Base-by-base conservation (phyloP, 2,113 vertebrate genomes). In the Climacteris rufus region DNA sequence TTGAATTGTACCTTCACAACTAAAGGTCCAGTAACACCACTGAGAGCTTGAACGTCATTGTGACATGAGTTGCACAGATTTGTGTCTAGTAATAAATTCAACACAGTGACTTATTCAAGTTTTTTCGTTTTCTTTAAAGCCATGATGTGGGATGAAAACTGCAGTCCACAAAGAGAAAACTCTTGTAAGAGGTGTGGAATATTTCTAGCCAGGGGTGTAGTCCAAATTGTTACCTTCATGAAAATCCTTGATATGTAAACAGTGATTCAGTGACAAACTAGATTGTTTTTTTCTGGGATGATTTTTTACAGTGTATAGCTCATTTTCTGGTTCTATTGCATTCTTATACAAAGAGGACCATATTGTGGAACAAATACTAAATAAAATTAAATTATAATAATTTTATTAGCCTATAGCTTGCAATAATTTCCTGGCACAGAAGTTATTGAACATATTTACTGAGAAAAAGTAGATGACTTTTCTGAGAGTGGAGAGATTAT, bases 251-350 rank as follows among this genome's bases (percentile, higher is more conserved):
- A 24, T 61, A 66, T 9, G 22, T 16, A 75, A 49, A 13, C 14
- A 59, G 12, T 20, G 75, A 54, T 35, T 61, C 31, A 21, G 13
- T 28, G 3, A 50, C 4, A 74, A 3, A 45, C 40, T 11, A 45
- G 33, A 44, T 6, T 25, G 4, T 30, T 5, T 39, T 39, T 70
- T 74, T 65, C 24, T 66, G 14, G 7, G 10, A 15, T 61, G 2
- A 59, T 24, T 64, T 68, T 94, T 77, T 60, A 23, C 11, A 54
- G 1, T 22, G 1, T 1, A 15, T 21, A 74, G 6, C 2, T 80
- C 0, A 0, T 45, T 83, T 83, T 52, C 31, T n/a, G 20, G 1
- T 45, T 82, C 18, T 68, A 31, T 65, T 74, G 5, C 4, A 33
- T 54, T 53, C 3, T 4, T 72, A n/a, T n/a, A n/a, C n/a, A 28